Base-by-base conservation (phyloP, 2,113 vertebrate genomes). In the Oryzias javanicus region DNA sequence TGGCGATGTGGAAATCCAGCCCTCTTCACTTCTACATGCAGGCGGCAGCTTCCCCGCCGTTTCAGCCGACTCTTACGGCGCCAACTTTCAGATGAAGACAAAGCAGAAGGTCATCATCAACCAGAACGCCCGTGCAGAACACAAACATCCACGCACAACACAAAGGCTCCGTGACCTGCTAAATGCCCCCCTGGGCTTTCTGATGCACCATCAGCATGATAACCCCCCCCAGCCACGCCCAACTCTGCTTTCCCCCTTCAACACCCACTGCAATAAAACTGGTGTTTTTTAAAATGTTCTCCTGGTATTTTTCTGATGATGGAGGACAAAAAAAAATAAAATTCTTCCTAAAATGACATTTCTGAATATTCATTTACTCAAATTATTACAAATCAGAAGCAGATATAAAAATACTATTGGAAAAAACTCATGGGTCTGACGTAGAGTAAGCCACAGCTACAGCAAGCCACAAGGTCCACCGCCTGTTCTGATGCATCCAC, bases 161-260 rank as follows among this genome's bases (percentile, higher is more conserved):
- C 58, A 66, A 49, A 53, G 47, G 78, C 51, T 61, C 76, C 72
- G 64, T 85, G 86, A 85, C 86, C 88, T 83, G 79, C 79, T 76
- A 76, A 88, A 87, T 75, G 62, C 56, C 20, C 69, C 78, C 52
- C 51, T 13, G 14, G 49, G 70, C 72, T 67, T 64, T 67, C 55
- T 1, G 42, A 66, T 49, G 78, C 57, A 56, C 59, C 49, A 67
- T 67, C 13, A 29, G 44, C 49, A 40, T 17, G 25, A 27, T 27
- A 27, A 1, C 25, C 18, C 47, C 47, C 22, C n/a, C 16, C 18
- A 27, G 25, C 41, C 24, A n/a, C 58, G 13, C n/a, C 35, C 7
- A 22, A 48, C 20, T 48, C 49, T 52, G 8, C 8, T 10, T 35
- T 35, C 35, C 35, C 35, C 3, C 35, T 35, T 12, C 35, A 35